A percentile compares a stretch with the other conserved stretches of the same genome.
Evolutionary conservation across 1,140 invertebrate genomes (phyloP).

Genomic region (Whitmania pigra): DNA sequence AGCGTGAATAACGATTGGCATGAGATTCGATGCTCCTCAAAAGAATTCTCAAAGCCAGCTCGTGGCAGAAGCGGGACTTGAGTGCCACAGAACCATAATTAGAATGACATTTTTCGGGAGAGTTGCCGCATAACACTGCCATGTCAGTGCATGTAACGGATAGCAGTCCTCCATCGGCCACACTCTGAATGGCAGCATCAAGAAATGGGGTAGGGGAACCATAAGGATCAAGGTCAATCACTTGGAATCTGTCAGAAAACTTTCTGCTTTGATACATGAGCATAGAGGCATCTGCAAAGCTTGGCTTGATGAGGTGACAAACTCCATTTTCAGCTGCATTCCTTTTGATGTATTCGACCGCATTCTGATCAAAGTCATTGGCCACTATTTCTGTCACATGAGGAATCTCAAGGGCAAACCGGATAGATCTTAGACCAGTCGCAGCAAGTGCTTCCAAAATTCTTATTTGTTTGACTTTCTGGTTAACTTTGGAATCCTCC

Average conservation of each 20-base stretch:
- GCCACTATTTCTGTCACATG: conserved; percentile 69
- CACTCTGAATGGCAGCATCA: conserved; percentile 66
- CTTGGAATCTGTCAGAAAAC: conserved; percentile 61
- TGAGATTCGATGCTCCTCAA: conserved; percentile 76
- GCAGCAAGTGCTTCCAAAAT: conserved; percentile 90
- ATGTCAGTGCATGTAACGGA: conserved; percentile 94
- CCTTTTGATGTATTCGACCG: conserved; percentile 68
- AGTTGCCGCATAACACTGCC: conserved; percentile 89
- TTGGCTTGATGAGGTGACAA: conserved; percentile 55
- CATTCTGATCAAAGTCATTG: conserved; percentile 80
- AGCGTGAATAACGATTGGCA: conserved; percentile 80
- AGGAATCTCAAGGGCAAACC: conserved; percentile 86
- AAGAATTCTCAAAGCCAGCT: conserved; percentile 85
- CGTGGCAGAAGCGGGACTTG: conserved; percentile 77
- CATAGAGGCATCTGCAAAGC: conserved; percentile 36
- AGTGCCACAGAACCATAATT: conserved; percentile 88
- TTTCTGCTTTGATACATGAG: conserved; percentile 53
- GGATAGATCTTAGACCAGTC: conserved; percentile 80
- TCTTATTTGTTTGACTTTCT: conserved; percentile 30
- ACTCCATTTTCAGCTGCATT: conserved; percentile 72
- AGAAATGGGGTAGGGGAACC: conserved; percentile 85
- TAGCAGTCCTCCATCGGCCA: conserved; percentile 49
- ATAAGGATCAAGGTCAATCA: conserved; percentile 92
- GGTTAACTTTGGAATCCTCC: conserved; percentile 5
- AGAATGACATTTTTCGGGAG: conserved; percentile 77